Percentiles rank a stretch among this genome's conserved stretches.
Conservation (phyloP, 2,888 invertebrate species). For the Drosophila mimetica region DNA sequence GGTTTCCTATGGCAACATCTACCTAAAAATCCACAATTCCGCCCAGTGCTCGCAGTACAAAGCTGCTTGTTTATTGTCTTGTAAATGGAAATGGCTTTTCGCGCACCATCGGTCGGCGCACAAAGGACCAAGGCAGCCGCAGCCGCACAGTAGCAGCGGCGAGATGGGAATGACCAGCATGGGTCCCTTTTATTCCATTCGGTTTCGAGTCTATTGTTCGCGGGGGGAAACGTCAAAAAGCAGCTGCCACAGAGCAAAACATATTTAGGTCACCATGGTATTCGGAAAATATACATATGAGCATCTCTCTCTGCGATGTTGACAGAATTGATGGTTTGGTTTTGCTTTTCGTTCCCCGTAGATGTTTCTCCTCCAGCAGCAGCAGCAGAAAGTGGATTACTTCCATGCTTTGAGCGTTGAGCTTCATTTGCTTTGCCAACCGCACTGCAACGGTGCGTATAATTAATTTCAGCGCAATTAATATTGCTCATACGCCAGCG, state of each 20-base stretch:
- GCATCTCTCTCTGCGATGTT: neutral
- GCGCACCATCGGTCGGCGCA: conserved; percentile 59
- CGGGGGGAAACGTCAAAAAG: conserved; percentile 42
- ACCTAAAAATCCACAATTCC: neutral
- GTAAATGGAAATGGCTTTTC: conserved; percentile 65
- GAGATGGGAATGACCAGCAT: conserved; percentile 15
- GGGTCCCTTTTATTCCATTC: conserved; percentile 22
- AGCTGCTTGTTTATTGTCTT: conserved; percentile 55
- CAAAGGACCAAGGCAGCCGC: conserved; percentile 20
- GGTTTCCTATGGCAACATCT: neutral
- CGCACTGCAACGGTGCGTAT: conserved; percentile 61
- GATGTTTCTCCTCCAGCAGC: conserved; percentile 12
- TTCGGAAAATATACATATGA: conserved; percentile 3
- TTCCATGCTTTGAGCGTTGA: conserved; percentile 11
- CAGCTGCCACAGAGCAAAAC: conserved; percentile 25
- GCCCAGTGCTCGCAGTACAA: conserved; percentile 18
- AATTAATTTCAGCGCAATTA: conserved; percentile 72
- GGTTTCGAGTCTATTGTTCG: conserved; percentile 36
- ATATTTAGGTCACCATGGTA: conserved; percentile 32
- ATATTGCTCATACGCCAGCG: conserved; percentile 56
- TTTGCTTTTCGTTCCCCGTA: neutral
- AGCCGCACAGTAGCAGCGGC: too few species aligned
- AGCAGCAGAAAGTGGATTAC: conserved; percentile 17
- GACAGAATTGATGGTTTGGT: neutral
- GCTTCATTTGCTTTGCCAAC: conserved; percentile 30